A percentile compares a stretch with the other conserved stretches of the same genome.
phyloP scores from a whole-genome alignment of 2,888 invertebrate species.

The Graphium colonna region DNA sequence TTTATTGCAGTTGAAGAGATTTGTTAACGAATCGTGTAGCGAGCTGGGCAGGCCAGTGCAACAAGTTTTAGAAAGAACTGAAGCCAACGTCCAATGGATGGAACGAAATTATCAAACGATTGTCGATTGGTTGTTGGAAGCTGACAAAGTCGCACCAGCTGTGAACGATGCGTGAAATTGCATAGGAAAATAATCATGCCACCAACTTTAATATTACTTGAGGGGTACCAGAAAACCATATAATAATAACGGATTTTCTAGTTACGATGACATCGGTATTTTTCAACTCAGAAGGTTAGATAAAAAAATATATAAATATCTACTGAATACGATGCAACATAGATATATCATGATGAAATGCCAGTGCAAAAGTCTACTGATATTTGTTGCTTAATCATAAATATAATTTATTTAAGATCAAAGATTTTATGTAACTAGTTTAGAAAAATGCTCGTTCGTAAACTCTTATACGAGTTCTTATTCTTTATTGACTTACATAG shows the following conservation, averaged over 20 bases:
- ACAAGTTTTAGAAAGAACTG: conserved; percentile 89
- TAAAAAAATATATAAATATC: neutral
- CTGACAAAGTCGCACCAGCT: conserved; percentile 38
- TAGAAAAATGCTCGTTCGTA: too few relatives aligned
- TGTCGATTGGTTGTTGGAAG: conserved; percentile 83
- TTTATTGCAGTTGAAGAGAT: conserved; percentile 82
- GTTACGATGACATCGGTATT: neutral
- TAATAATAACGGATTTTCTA: neutral
- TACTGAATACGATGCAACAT: too few relatives aligned
- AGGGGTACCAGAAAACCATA: neutral
- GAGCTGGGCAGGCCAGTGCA: conserved; percentile 87
- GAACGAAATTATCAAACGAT: conserved; percentile 86
- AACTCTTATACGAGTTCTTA: too few relatives aligned
- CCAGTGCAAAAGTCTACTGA: too few relatives aligned
- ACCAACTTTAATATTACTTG: neutral
- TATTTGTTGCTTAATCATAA: too few relatives aligned
- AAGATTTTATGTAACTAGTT: too few relatives aligned
- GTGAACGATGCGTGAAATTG: conserved; percentile 26
- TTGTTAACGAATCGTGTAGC: conserved; percentile 81
- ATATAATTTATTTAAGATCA: too few relatives aligned
- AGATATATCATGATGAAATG: too few relatives aligned
- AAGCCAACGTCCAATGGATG: conserved; percentile 93
- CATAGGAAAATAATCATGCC: neutral
- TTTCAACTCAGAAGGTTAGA: neutral
- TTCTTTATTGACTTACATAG: too few relatives aligned